Evolutionary conservation across 1,140 invertebrate genomes (phyloP), one percentile per base, ranked within the genome.

Genomic region (Bombus pascuorum): DNA sequence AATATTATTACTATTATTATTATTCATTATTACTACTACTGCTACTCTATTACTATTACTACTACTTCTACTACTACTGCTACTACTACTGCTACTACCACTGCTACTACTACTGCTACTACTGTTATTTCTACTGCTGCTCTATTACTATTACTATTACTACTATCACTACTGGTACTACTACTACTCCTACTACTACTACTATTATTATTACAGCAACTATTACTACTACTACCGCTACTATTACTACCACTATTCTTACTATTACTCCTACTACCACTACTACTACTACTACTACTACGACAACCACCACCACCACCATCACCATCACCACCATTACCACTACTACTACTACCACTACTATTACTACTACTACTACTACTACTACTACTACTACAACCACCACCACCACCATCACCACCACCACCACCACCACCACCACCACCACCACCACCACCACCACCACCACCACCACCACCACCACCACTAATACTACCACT

Each of bases 381-480:
- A 15, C 5, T 13, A 32, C 4, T 6, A n/a, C n/a, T n/a, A n/a
- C n/a, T n/a, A n/a, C n/a, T n/a, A n/a, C n/a, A n/a, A 65, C 2
- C 6, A 0, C 3, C 0, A 15, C 2, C 0, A 2, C n/a, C 5
- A 32, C 0, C 2, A 32, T 4, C 15, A 15, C n/a, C 2, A 6
- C 1, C 13, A 32, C 12, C 15, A 15, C n/a, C 2, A n/a, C 12
- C 6, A 5, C 2, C 6, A n/a, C 12, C 2, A n/a, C n/a, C 2
- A 15, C 10, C 13, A 5, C n/a, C 32, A 18, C 13, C 18, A 15
- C 13, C 6, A 18, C n/a, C 15, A 18, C 5, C 15, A 32, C n/a
- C 32, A 32, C 1, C 1, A 6, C n/a, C 2, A 32, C 2, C 6
- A 1, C 12, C 1, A 32, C 5, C 0, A 32, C 5, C 2, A 65